These are phyloP conservation scores for Leptobrachium leishanense DNA, from an alignment of 2,113 vertebrate species.

Conservation along the genomic window DNA sequence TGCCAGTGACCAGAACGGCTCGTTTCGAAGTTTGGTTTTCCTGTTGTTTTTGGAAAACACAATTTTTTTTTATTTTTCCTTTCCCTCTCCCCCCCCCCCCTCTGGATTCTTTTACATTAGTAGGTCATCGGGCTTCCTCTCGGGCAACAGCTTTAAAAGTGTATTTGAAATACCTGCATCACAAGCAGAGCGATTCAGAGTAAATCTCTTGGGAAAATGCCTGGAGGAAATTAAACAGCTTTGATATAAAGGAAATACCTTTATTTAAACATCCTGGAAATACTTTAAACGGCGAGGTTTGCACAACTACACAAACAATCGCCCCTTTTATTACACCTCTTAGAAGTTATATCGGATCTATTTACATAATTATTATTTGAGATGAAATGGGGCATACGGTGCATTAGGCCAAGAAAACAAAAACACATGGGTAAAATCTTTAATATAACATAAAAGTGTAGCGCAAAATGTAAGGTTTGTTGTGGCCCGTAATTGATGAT, in stretches of 20 bases:
- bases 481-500: background rate
- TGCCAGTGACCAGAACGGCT: too few relatives aligned
- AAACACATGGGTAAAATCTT: background rate
- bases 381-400: background rate
- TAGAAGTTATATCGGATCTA: background rate
- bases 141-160: slow-evolving; percentile 8
- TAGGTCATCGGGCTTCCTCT: slow-evolving; percentile 15
- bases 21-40: too few relatives aligned
- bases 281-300: slow-evolving; percentile 20
- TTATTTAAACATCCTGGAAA: slow-evolving; percentile 34
- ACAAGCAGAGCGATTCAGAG: slow-evolving; percentile 8
- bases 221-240: slow-evolving; percentile 39
- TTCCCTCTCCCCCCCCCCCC: background rate
- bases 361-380: slow-evolving; percentile 13
- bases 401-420: background rate
- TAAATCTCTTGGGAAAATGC: slow-evolving; percentile 19
- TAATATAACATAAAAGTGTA: background rate
- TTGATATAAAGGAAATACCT: slow-evolving; percentile 30
- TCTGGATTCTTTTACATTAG: slow-evolving; percentile 22
- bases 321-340: slow-evolving; percentile 9
- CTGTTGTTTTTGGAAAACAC: background rate
- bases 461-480: background rate
- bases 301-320: slow-evolving; percentile 17
- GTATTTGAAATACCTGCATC: slow-evolving; percentile 20
- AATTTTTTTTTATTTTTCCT: slow-evolving; percentile 1